Conservation (phyloP, 2,113 vertebrate species). For the Zapornia atra region DNA sequence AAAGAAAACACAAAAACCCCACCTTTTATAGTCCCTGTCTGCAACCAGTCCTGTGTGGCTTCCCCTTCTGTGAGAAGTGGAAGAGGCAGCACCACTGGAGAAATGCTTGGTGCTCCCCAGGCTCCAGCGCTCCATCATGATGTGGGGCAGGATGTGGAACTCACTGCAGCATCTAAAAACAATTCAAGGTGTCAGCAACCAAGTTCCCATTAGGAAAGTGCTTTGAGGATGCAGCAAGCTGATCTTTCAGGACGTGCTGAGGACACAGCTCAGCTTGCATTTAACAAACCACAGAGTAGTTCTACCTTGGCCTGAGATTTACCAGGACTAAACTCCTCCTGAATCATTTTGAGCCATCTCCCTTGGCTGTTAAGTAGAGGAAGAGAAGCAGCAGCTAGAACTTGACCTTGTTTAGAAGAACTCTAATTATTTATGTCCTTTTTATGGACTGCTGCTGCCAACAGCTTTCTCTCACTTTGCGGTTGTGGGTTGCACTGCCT, state of each 20-base stretch:
- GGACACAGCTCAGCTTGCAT: background rate
- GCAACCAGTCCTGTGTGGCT: background rate
- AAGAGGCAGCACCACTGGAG: background rate
- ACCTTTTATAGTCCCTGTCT: background rate
- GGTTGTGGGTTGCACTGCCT: background rate
- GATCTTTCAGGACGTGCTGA: background rate
- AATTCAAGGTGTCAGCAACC: background rate
- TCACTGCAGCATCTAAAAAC: background rate
- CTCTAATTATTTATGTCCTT: slow-evolving; percentile 25
- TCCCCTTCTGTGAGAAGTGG: background rate
- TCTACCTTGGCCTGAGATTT: background rate
- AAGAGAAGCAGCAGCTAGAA: slow-evolving; percentile 18
- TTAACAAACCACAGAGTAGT: background rate
- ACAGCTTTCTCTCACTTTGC: background rate
- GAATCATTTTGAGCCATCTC: background rate
- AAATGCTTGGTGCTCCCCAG: background rate
- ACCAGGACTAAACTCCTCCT: background rate
- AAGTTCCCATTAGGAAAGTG: background rate
- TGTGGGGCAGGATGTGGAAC: background rate
- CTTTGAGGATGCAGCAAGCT: background rate
- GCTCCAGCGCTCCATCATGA: background rate
- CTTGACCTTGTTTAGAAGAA: slow-evolving; percentile 31
- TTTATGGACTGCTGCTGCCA: slow-evolving; percentile 16
- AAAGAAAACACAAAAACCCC: background rate
- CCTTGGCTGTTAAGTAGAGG: background rate